These are phyloP conservation scores for Clostera curtula DNA, from an alignment of 2,888 invertebrate genomes.

Conservation along the genomic window DNA sequence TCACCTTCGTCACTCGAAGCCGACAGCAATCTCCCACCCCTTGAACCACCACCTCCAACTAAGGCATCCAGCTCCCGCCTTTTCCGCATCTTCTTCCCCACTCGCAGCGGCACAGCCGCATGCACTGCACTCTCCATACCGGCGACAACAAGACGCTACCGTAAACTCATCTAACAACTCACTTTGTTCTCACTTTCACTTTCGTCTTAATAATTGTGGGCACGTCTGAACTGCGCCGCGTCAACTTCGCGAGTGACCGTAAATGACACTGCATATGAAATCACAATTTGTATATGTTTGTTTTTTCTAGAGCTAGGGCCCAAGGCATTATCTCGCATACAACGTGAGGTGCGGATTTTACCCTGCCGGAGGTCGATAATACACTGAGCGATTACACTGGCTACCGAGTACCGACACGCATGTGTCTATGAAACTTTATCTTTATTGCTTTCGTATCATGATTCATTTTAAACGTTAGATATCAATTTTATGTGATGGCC, in stretches of 20 bases:
- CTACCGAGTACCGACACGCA: background rate
- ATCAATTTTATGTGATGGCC: no score
- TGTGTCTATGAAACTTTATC: conserved; percentile 3
- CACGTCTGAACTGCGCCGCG: conserved; percentile 38
- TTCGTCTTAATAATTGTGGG: conserved; percentile 16
- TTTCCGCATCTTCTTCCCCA: conserved; percentile 85
- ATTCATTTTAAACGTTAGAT: conserved; percentile 10
- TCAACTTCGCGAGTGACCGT: conserved; percentile 42
- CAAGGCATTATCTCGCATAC: conserved; percentile 13
- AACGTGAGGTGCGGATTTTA: conserved; percentile 1
- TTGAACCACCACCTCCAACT: conserved; percentile 70
- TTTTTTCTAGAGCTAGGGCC: conserved; percentile 19
- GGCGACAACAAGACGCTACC: conserved; percentile 48
- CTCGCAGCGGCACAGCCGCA: conserved; percentile 77
- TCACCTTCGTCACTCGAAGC: conserved; percentile 75
- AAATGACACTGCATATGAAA: conserved; percentile 24
- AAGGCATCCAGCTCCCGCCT: conserved; percentile 84
- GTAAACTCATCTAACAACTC: conserved; percentile 48
- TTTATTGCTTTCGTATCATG: background rate
- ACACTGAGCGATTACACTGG: background rate
- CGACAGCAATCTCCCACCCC: conserved; percentile 75
- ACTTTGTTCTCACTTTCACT: conserved; percentile 30
- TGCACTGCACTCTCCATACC: conserved; percentile 73
- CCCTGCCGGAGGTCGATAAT: background rate
- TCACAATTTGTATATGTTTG: conserved; percentile 22